phyloP scores from a whole-genome alignment of 92 coral and sea anemone species.

The Chrysogorgia sp. region DNA sequence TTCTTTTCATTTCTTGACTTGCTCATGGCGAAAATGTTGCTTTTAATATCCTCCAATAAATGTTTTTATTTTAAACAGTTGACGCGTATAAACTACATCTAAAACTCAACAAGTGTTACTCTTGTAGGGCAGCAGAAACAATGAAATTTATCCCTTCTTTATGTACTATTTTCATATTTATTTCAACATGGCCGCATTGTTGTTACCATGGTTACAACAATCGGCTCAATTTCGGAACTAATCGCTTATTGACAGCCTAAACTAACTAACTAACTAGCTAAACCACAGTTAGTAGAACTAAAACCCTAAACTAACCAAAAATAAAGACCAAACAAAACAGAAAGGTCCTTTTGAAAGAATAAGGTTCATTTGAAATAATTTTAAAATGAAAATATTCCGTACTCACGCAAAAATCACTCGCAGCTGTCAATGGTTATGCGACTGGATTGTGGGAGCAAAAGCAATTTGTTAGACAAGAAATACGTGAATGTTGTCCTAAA shows the following conservation, averaged over 20 bases:
- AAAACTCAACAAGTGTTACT: too few species aligned
- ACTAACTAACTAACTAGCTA: not conserved
- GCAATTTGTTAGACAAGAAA: too few species aligned
- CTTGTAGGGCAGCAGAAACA: not conserved
- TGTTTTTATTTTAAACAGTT: not conserved
- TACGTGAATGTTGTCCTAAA: too few species aligned
- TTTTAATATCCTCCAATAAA: not conserved
- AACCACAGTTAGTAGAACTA: too few species aligned
- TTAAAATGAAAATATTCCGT: too few species aligned
- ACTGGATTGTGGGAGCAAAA: too few species aligned
- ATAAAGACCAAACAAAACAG: too few species aligned
- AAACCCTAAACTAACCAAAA: too few species aligned
- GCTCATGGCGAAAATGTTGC: conserved; percentile 62
- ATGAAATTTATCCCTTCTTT: not conserved
- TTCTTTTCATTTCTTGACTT: conserved; percentile 93
- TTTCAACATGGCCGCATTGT: conserved; percentile 41
- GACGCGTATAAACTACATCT: not conserved
- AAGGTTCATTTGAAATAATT: too few species aligned
- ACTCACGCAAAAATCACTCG: too few species aligned
- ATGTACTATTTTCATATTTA: not conserved
- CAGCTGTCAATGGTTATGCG: too few species aligned
- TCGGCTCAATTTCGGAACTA: not conserved
- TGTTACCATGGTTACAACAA: conserved; percentile 21
- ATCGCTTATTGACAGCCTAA: not conserved
- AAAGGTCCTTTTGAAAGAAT: too few species aligned